Percentiles rank a stretch among this genome's conserved stretches.
These are phyloP conservation scores for Ornithorhynchus anatinus DNA, from an alignment of 2,113 vertebrate genomes.

Conservation along the genomic window DNA sequence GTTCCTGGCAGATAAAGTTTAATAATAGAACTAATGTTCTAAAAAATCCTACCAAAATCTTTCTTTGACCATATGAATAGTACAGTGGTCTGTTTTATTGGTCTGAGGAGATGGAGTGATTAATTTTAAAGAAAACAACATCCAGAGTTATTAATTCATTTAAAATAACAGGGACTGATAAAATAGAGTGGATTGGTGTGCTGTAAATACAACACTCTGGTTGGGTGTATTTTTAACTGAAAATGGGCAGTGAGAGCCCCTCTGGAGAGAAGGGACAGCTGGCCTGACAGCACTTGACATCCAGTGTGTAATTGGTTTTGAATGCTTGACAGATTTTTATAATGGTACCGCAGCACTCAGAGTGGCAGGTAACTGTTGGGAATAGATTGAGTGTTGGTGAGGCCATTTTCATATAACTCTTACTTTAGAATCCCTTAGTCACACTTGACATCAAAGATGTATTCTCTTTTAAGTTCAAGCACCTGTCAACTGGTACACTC, in stretches of 20 bases:
- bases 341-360: constrained; percentile 53
- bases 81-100: not conserved
- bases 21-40: not conserved
- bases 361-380: constrained; percentile 59
- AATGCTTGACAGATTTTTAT: constrained; percentile 67
- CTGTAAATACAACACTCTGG: not conserved
- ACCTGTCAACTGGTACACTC: not conserved
- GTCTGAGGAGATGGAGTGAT: not conserved
- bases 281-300: constrained; percentile 61
- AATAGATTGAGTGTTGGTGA: constrained; percentile 65
- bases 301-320: constrained; percentile 69
- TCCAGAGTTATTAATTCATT: not conserved
- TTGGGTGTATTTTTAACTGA: constrained; percentile 39
- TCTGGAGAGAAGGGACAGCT: constrained; percentile 55
- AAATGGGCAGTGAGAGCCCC: constrained; percentile 34
- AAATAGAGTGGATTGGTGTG: constrained; percentile 9
- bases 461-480: constrained; percentile 41
- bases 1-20: not conserved
- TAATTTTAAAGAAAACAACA: not conserved
- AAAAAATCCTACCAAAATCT: not conserved
- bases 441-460: constrained; percentile 53
- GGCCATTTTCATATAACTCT: constrained; percentile 57
- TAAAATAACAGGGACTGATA: not conserved
- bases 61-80: not conserved
- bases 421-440: constrained; percentile 56